Evolutionary conservation across 2,888 invertebrate genomes (phyloP).

Genomic region (Epicampocera succincta): DNA sequence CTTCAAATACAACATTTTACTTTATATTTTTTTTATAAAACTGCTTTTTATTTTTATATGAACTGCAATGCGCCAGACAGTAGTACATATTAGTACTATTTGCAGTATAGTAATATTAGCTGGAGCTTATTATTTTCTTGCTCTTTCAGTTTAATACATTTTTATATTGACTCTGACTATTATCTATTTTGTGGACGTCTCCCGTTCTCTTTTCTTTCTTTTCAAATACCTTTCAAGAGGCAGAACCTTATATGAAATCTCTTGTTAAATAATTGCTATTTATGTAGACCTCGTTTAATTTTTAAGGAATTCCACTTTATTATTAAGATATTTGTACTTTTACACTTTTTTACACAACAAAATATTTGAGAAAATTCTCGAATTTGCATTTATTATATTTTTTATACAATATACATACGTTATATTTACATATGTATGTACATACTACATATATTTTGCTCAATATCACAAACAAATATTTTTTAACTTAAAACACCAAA

Average conservation of each 20-base stretch:
- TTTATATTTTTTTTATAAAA: background rate
- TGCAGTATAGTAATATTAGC: conserved; percentile 37
- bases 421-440: too few relatives aligned
- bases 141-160: background rate
- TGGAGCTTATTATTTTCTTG: conserved; percentile 48
- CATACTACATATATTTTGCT: conserved; percentile 17
- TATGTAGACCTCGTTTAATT: conserved; percentile 46
- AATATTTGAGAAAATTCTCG: too few relatives aligned
- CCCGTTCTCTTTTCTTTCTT: conserved; percentile 37
- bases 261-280: conserved; percentile 63
- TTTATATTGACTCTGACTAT: background rate
- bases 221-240: conserved; percentile 14
- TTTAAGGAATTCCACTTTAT: conserved; percentile 63
- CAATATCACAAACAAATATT: conserved; percentile 17
- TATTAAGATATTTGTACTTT: conserved; percentile 41
- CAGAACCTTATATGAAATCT: conserved; percentile 20
- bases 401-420: too few relatives aligned
- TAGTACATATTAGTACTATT: background rate
- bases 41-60: conserved; percentile 4
- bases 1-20: background rate
- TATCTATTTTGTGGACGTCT: conserved; percentile 25
- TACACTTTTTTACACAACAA: conserved; percentile 6
- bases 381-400: too few relatives aligned
- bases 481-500: conserved; percentile 25
- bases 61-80: conserved; percentile 58